These are phyloP conservation scores for Pyrrhia umbra DNA, from an alignment of 2,888 invertebrate genomes.

Conservation along the genomic window DNA sequence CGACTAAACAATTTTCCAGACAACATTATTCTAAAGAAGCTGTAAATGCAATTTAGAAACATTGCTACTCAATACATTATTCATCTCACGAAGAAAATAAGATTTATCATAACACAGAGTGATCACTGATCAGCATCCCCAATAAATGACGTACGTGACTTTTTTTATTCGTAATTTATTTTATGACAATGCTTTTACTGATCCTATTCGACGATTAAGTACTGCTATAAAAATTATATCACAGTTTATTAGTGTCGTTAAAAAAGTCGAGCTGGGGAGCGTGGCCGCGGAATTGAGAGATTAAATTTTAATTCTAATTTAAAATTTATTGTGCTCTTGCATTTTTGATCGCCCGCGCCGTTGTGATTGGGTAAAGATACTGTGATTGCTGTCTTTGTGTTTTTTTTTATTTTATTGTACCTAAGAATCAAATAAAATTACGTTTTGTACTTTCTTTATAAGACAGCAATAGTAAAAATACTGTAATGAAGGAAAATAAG, in stretches of 20 bases:
- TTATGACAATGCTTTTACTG: constrained; percentile 19
- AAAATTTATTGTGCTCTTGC: constrained; percentile 21
- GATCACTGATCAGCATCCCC: background rate
- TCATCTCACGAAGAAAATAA: constrained; percentile 3
- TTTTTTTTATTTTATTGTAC: too few species aligned
- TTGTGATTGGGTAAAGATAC: background rate
- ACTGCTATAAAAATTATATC: constrained; percentile 51
- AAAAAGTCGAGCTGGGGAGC: constrained; percentile 29
- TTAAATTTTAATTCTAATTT: constrained; percentile 48
- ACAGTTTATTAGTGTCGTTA: constrained; percentile 42
- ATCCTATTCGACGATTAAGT: constrained; percentile 40
- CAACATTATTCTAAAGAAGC: constrained; percentile 1
- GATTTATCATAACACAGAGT: background rate
- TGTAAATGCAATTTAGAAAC: constrained; percentile 2
- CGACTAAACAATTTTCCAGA: too few species aligned
- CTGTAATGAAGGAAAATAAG: too few species aligned
- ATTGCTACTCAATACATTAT: constrained; percentile 5
- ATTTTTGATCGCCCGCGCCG: constrained; percentile 6
- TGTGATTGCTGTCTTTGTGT: background rate
- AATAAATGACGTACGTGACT: constrained; percentile 4
- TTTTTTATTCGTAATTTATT: constrained; percentile 8
- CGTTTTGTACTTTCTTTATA: too few species aligned
- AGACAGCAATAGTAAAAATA: too few species aligned
- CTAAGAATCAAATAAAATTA: too few species aligned
- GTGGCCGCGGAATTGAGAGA: constrained; percentile 19